Percentiles rank a stretch among this genome's conserved stretches.
These are phyloP conservation scores for Saturnia pavonia DNA, from an alignment of 2,888 invertebrate genomes.

Conservation along the genomic window DNA sequence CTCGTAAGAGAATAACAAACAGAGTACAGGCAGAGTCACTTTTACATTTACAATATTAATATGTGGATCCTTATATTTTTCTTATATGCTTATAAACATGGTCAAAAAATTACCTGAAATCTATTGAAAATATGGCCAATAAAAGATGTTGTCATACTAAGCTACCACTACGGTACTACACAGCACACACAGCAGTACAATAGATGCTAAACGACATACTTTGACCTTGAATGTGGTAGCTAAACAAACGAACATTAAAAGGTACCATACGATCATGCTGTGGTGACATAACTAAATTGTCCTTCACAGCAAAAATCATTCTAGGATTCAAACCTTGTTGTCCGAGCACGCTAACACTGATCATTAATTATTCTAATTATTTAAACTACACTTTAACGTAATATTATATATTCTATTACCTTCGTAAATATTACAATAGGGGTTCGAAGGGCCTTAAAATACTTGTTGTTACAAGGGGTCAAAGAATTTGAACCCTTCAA, in stretches of 20 bases:
- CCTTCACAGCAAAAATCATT: not conserved
- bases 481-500: conserved; percentile 49
- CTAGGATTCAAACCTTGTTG: not conserved
- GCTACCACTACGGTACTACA: no score
- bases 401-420: not conserved
- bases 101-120: no score
- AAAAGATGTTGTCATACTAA: no score
- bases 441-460: conserved; percentile 26
- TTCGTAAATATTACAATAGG: conserved; percentile 1
- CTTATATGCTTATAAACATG: no score
- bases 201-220: no score
- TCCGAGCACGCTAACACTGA: not conserved
- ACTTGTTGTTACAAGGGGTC: conserved; percentile 42
- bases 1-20: no score
- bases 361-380: not conserved
- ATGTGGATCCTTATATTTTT: no score
- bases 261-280: not conserved
- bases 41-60: no score
- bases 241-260: not conserved
- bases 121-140: no score
- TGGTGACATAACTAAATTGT: not conserved
- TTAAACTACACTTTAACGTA: not conserved
- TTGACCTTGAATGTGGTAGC: not conserved
- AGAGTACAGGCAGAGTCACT: no score
- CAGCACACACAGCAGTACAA: no score